Percentiles rank a stretch among this genome's conserved stretches.
Evolutionary conservation across 2,797 vertebrate species (phyloP).

Genomic region (Coluber constrictor): DNA sequence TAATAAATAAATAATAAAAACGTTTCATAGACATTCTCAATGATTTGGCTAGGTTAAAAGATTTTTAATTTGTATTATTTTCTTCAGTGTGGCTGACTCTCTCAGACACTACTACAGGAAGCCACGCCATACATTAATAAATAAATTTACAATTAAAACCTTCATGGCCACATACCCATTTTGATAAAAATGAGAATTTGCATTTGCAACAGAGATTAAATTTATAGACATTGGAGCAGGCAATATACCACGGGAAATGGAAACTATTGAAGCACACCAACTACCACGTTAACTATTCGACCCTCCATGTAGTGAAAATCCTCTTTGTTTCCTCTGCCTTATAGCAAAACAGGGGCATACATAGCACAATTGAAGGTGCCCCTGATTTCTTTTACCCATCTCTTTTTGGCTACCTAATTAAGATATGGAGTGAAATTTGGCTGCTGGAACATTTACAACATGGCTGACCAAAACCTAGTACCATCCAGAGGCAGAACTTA

Average conservation of each 20-base stretch:
- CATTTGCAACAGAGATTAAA: neutral
- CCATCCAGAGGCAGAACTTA: slow-evolving; percentile 19
- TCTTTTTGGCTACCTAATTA: neutral
- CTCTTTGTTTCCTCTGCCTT: slow-evolving; percentile 11
- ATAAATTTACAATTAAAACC: neutral
- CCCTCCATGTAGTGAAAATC: neutral
- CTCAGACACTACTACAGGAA: neutral
- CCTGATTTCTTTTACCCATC: neutral
- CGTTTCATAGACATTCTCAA: neutral
- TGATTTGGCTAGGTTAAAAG: neutral
- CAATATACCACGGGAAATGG: neutral
- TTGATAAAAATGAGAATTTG: neutral
- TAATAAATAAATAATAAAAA: no score
- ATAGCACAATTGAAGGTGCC: neutral
- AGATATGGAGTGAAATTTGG: neutral
- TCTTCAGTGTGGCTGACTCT: neutral
- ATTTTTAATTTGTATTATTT: neutral
- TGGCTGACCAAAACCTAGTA: neutral
- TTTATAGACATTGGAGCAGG: neutral
- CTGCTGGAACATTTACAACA: neutral
- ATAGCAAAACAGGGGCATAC: neutral
- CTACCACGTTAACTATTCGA: neutral
- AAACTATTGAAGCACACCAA: neutral
- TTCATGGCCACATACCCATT: neutral
- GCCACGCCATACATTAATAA: neutral